phyloP scores from a whole-genome alignment of 2,888 invertebrate genomes.

The Mycalesis mineus region DNA sequence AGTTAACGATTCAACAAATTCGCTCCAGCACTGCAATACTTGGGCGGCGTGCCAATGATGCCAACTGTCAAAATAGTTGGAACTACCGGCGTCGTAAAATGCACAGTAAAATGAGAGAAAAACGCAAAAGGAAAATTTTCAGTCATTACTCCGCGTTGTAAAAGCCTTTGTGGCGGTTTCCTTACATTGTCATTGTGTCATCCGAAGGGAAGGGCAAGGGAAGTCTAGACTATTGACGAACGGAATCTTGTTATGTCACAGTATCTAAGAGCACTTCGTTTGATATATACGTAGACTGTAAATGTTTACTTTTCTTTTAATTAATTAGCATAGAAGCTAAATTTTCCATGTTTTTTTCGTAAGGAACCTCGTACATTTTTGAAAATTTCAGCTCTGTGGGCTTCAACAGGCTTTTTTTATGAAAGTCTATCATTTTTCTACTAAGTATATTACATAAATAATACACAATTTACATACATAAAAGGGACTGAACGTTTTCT shows the following conservation, averaged over 20 bases:
- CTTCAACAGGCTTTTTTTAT: no score
- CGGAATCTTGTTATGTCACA: neutral
- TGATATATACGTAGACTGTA: no score
- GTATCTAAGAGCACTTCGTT: neutral
- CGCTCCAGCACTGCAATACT: conserved; percentile 4
- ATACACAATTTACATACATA: no score
- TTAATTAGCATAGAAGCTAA: no score
- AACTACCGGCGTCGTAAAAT: conserved; percentile 12
- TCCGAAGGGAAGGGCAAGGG: neutral
- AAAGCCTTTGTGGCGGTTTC: neutral
- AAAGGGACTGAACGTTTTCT: no score
- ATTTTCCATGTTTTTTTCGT: no score
- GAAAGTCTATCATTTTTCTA: no score
- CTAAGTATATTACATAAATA: no score
- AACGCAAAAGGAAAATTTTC: conserved; percentile 11
- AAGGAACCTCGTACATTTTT: no score
- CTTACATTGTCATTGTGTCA: conserved; percentile 4
- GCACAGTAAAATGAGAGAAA: conserved; percentile 3
- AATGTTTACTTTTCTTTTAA: no score
- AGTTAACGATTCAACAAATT: conserved; percentile 10
- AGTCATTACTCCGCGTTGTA: conserved; percentile 3
- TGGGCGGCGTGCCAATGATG: conserved; percentile 16
- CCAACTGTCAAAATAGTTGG: conserved; percentile 17
- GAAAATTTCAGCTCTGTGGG: no score
- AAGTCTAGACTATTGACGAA: conserved; percentile 4